Evolutionary conservation across 2,888 invertebrate genomes (phyloP).

Genomic region (Leptopterna dolabrata): DNA sequence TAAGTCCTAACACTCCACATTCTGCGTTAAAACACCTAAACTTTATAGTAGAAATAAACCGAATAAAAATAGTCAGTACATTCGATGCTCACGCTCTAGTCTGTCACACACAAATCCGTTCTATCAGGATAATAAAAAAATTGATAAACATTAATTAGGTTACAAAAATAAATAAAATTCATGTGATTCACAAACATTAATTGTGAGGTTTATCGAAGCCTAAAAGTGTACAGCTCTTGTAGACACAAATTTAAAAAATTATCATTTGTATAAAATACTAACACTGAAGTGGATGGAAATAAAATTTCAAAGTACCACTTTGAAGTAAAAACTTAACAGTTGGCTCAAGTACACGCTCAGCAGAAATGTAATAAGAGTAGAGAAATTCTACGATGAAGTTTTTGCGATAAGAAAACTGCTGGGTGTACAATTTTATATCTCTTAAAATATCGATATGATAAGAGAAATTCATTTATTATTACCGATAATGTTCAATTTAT

Average conservation of each 20-base stretch:
- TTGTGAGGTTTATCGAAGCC: not conserved
- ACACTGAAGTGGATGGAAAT: constrained; percentile 11
- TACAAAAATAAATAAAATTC: not conserved
- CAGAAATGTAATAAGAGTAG: not conserved
- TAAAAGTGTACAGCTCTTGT: not conserved
- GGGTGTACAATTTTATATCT: constrained; percentile 2
- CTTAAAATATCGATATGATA: not conserved
- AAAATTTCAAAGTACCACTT: not conserved
- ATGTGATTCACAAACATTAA: not conserved
- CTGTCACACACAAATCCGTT: not conserved
- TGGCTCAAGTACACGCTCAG: not conserved
- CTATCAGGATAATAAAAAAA: not conserved
- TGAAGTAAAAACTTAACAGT: not conserved
- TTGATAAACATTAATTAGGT: not conserved
- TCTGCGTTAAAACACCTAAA: not conserved
- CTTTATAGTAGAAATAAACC: not conserved
- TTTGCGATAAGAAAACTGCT: not conserved
- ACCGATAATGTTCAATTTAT: not conserved
- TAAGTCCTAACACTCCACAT: not conserved
- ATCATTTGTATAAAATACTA: not conserved
- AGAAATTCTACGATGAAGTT: not conserved
- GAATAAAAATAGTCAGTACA: not conserved
- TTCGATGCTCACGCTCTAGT: not conserved
- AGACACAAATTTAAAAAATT: not conserved
- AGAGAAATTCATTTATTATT: not conserved